Evolutionary conservation across 2,888 invertebrate genomes (phyloP), one percentile per base, ranked within the genome.

Genomic region (Chorisops tibialis): DNA sequence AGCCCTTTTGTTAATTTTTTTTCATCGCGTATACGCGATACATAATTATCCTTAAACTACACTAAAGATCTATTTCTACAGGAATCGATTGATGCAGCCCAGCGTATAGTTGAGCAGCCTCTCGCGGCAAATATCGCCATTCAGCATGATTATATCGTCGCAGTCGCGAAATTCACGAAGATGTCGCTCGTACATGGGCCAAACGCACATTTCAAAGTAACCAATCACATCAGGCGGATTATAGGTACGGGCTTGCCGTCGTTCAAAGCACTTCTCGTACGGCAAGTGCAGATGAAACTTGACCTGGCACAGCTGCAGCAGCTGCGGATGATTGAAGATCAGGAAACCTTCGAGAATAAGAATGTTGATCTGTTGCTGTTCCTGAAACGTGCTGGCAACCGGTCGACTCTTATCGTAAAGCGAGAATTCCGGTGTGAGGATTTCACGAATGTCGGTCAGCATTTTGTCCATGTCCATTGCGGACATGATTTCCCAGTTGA

Each of bases 121-220:
- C 21, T 78, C 78, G 58, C 75, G 75, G 54, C 68, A 64, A 0
- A 74, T 68, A 63, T 79, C 77, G 1, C 75, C 76, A 67, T 79
- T 77, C 4, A 79, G 68, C 49, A 75, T 70, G 6, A 72, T 72
- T 3, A 79, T 71, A 56, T 77, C 78, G 60, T 75, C 73, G 37
- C 74, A 71, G 3, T 74, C 73, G 4, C 74, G 71, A 59, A 75
- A 74, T 69, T 83, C 81, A 19, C 75, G 68, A 39, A 81, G 75
- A 69, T 87, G 83, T 69, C 78, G 79, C 62, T 84, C 70, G 73
- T 94, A 91, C 71, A 87, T 86, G n/a, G 95, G 95, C 95, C 96
- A 96, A n/a, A 90, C 93, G 72, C 89, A 86, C 67, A 79, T 78
- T 47, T 95, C 92, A 79, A 95, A 95, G 80, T 96, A 96, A 0